Evolutionary conservation across 2,888 invertebrate species (phyloP).

Genomic region (Drosophila planitibia): DNA sequence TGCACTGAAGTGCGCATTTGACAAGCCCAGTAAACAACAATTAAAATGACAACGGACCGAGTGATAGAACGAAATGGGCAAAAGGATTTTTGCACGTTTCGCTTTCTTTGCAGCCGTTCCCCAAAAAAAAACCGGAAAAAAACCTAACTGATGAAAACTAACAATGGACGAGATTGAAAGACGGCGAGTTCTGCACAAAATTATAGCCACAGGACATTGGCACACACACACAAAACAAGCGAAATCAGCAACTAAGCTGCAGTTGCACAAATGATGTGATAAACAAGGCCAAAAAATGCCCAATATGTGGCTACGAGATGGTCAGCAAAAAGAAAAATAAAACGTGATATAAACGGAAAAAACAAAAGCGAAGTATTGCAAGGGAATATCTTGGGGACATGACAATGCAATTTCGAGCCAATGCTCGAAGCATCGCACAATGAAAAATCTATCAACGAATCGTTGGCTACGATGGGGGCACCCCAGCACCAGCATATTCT

Average conservation of each 20-base stretch:
- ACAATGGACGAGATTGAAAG: conserved; percentile 35
- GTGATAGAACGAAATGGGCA: conserved; percentile 50
- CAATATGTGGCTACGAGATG: conserved; percentile 12
- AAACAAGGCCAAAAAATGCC: conserved; percentile 34
- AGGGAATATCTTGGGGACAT: conserved; percentile 75
- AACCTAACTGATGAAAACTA: conserved; percentile 70
- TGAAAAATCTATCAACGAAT: conserved; percentile 52
- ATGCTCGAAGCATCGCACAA: conserved; percentile 47
- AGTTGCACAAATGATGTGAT: conserved; percentile 33
- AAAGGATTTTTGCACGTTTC: conserved; percentile 62
- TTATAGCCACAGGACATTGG: conserved; percentile 72
- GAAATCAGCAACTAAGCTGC: conserved; percentile 32
- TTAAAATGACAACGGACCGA: conserved; percentile 79
- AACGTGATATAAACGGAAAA: not conserved
- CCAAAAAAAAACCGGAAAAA: conserved; percentile 19
- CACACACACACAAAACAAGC: conserved; percentile 11
- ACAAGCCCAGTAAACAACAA: conserved; percentile 83
- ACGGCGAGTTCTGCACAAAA: conserved; percentile 51
- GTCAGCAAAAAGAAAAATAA: not conserved
- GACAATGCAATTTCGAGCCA: conserved; percentile 72
- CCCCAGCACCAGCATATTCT: not conserved
- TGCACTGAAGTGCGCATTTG: conserved; percentile 74
- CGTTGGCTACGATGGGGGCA: not conserved
- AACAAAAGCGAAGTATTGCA: conserved; percentile 19
- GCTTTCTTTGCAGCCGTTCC: conserved; percentile 39